These are phyloP conservation scores for Mesoclemmys tuberculata DNA, from an alignment of 2,113 vertebrate species.

Conservation along the genomic window DNA sequence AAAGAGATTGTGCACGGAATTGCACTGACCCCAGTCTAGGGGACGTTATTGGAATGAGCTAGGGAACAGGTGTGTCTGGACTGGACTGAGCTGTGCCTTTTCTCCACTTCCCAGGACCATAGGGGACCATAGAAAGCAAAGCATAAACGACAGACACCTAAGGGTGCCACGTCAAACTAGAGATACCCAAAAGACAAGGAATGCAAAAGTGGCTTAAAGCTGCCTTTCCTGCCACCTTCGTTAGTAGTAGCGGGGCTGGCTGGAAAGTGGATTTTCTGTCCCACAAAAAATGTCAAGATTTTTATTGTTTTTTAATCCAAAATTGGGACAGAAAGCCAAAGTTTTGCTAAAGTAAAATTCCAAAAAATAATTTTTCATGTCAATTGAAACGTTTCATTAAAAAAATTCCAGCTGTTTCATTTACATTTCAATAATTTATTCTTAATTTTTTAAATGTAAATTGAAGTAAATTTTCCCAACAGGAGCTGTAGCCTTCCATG, in stretches of 20 bases:
- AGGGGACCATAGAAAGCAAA: not conserved
- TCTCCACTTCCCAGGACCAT: accelerated
- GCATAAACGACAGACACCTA: not conserved
- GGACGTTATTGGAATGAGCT: not conserved
- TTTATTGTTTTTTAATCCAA: not conserved
- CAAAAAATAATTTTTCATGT: no score
- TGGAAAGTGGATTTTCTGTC: not conserved
- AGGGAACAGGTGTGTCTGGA: not conserved
- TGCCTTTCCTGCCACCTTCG: not conserved
- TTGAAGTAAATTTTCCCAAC: not conserved
- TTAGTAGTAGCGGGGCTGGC: accelerated
- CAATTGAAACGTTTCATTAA: no score
- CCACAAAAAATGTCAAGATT: not conserved
- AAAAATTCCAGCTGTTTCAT: no score
- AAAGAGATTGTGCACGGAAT: not conserved
- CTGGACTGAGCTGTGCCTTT: not conserved
- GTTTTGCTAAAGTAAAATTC: no score
- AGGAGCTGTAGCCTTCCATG: not conserved
- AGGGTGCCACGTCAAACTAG: not conserved
- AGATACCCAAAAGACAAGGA: not conserved
- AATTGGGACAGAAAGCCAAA: not conserved
- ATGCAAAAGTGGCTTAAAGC: not conserved
- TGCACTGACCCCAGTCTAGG: not conserved
- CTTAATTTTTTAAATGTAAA: no score
- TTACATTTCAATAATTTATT: no score